Base-by-base conservation (phyloP, 2,888 invertebrate species). In the Thymelicus acteon region DNA sequence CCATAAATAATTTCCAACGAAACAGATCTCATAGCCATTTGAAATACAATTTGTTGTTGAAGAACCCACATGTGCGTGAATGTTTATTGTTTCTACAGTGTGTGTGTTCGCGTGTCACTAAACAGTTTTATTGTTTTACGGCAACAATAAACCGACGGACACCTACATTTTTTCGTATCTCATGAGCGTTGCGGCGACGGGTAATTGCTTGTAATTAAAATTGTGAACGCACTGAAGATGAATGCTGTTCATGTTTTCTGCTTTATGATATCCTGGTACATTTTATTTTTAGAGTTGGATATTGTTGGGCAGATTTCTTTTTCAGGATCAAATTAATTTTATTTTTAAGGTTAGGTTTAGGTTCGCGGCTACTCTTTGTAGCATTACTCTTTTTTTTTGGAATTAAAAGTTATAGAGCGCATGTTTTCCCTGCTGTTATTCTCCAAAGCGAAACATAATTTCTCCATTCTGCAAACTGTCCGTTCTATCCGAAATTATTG, bases 61-160 rank as follows among this genome's bases (percentile, higher is more conserved):
- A 73, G 75, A 73, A 72, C 77, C 63, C 79, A 86, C 88, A 88
- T 84, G 88, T 86, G 85, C 77, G 76, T 77, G 71, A 76, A 72
- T 88, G 85, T 90, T 91, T 91, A 84, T 92, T 91, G 85, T 83
- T 84, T 74, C 79, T 80, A 78, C 85, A 85, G 86, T 74, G 88
- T 87, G n/a, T 19, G 87, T 88, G 82, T 31, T 86, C 88, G 82
- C 78, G 83, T 88, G 91, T 91, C 91, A 87, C 90, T 88, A 87
- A 82, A 82, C 84, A 77, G 78, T 82, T 88, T 91, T 89, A 91
- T 91, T 90, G 88, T 89, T 86, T 87, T 82, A 87, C 83, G 80
- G 83, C 82, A 78, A 83, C 83, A 83, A 83, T 88, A 87, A 86
- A 88, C 67, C 63, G 72, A 67, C 71, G 61, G 72, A 68, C 69